These are phyloP conservation scores for Diadophis punctatus DNA, from an alignment of 2,113 vertebrate species.

Conservation along the genomic window DNA sequence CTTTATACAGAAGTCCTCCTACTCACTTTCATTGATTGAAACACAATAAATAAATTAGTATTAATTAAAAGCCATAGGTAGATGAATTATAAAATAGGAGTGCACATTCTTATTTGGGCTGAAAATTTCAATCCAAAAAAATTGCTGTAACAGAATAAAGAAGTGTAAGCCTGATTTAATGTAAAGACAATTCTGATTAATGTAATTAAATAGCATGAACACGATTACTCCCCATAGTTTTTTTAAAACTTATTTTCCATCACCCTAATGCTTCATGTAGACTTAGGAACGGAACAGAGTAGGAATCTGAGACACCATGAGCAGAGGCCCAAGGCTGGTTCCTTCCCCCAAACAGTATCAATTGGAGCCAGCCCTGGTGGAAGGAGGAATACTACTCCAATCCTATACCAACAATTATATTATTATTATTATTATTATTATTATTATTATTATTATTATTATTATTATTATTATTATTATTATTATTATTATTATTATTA, in stretches of 20 bases:
- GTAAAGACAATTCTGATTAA: background rate
- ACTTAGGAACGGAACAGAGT: too few relatives aligned
- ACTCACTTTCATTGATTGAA: background rate
- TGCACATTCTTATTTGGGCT: background rate
- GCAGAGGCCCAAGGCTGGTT: too few relatives aligned
- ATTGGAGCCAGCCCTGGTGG: too few relatives aligned
- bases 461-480: too few relatives aligned
- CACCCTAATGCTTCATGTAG: background rate
- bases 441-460: too few relatives aligned
- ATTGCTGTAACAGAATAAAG: background rate
- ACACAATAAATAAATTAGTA: background rate
- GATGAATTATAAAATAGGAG: background rate
- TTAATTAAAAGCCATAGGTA: background rate
- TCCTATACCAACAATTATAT: background rate
- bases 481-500: too few relatives aligned
- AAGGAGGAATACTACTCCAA: background rate
- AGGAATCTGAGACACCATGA: too few relatives aligned
- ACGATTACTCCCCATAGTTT: background rate
- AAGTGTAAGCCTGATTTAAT: background rate
- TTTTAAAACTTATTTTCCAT: background rate
- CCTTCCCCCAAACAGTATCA: too few relatives aligned
- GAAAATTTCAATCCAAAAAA: background rate
- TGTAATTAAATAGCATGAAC: background rate
- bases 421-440: too few relatives aligned
- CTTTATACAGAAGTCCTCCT: background rate